phyloP scores from a whole-genome alignment of 2,113 vertebrate species.

The Pangasianodon gigas region DNA sequence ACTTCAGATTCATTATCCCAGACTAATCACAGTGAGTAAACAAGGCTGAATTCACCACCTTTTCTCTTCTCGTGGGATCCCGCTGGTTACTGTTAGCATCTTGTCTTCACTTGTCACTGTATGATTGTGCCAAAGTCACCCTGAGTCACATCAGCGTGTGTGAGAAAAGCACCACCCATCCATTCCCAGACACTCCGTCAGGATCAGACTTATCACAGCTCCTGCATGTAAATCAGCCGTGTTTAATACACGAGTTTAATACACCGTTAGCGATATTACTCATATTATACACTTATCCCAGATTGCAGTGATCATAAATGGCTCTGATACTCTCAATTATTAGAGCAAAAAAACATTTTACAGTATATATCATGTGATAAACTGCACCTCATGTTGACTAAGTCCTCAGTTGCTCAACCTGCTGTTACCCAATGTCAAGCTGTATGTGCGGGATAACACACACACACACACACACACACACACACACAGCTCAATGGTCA shows the following conservation, averaged over 20 bases:
- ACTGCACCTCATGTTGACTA: conserved; percentile 18
- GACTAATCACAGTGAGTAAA: conserved; percentile 23
- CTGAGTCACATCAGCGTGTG: conserved; percentile 64
- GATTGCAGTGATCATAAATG: background rate
- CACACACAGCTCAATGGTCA: conserved; percentile 28
- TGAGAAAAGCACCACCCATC: conserved; percentile 74
- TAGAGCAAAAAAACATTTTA: background rate
- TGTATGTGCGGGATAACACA: background rate
- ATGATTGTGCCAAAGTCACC: conserved; percentile 54
- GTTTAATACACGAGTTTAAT: too few relatives aligned
- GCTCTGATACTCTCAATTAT: background rate
- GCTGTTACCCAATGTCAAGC: conserved; percentile 21
- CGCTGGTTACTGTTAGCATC: conserved; percentile 52
- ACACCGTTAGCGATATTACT: background rate
- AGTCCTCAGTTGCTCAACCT: conserved; percentile 13
- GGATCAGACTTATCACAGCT: conserved; percentile 57
- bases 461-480: conserved; percentile 6
- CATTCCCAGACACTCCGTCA: conserved; percentile 71
- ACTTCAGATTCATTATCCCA: background rate
- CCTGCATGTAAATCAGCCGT: conserved; percentile 49
- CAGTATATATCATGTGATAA: background rate
- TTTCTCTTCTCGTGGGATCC: conserved; percentile 17
- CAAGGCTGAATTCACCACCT: conserved; percentile 4
- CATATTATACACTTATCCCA: background rate
- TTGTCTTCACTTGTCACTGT: conserved; percentile 60